These are phyloP conservation scores for Rousettus madagascariensis DNA, from an alignment of 2,797 vertebrate species.

Conservation along the genomic window DNA sequence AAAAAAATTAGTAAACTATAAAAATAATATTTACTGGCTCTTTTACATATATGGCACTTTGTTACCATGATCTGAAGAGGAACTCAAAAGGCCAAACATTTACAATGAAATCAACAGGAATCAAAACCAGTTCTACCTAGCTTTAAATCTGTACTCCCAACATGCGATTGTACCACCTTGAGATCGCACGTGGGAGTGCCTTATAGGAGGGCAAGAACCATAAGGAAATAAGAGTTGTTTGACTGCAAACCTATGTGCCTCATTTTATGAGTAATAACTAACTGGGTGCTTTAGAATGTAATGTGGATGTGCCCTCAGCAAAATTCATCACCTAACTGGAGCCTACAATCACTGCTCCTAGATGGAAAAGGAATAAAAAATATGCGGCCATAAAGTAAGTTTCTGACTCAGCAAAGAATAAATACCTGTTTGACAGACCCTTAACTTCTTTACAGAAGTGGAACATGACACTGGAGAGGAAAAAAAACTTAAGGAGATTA, in stretches of 20 bases:
- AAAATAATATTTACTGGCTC: background rate
- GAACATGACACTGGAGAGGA: slow-evolving; percentile 10
- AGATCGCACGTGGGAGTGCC: background rate
- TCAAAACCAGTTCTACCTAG: background rate
- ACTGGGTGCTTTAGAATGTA: background rate
- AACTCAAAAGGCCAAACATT: background rate
- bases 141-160: background rate
- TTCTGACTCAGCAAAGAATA: slow-evolving; percentile 74
- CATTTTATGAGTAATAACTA: background rate
- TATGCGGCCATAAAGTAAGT: background rate
- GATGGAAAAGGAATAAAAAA: background rate
- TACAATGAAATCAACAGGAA: background rate
- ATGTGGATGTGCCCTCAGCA: background rate
- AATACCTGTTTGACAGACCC: slow-evolving; percentile 69
- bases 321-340: slow-evolving; percentile 39
- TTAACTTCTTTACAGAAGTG: slow-evolving; percentile 39
- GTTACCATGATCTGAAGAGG: background rate
- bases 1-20: background rate
- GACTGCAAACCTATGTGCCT: background rate
- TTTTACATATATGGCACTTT: background rate
- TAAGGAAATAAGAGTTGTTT: background rate
- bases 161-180: background rate
- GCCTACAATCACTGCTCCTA: slow-evolving; percentile 34
- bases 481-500: background rate
- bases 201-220: background rate